These are phyloP conservation scores for Mionectes macconnelli DNA, from an alignment of 2,113 vertebrate genomes.

Conservation along the genomic window DNA sequence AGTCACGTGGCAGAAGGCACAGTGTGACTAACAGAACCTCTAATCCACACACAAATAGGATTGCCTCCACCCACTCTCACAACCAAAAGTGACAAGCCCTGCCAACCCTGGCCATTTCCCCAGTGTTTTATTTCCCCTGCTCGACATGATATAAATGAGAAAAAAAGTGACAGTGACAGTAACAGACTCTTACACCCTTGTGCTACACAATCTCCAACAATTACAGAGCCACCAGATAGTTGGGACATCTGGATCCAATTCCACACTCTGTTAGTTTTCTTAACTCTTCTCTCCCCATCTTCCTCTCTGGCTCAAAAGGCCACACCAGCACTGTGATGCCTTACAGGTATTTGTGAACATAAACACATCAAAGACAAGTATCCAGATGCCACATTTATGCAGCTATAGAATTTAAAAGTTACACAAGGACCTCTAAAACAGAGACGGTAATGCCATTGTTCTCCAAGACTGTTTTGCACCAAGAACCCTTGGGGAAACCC, in stretches of 20 bases:
- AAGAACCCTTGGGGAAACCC: background rate
- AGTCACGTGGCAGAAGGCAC: background rate
- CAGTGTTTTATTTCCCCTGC: background rate
- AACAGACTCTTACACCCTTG: background rate
- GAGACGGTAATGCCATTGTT: background rate
- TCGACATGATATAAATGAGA: background rate
- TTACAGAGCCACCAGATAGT: background rate
- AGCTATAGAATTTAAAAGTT: background rate
- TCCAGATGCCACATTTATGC: background rate
- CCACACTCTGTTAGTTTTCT: background rate
- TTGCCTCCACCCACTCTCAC: background rate
- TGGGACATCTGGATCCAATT: background rate
- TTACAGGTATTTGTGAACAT: background rate
- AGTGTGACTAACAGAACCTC: background rate
- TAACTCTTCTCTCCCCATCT: background rate
- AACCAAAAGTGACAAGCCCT: background rate
- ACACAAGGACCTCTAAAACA: background rate
- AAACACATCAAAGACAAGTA: background rate
- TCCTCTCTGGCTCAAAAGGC: background rate
- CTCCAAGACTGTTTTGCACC: background rate
- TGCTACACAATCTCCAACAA: background rate
- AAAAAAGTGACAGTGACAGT: background rate
- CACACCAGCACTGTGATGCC: background rate
- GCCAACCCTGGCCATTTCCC: background rate
- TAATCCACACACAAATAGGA: background rate